A percentile compares a stretch with the other conserved stretches of the same genome.
Evolutionary conservation across 2,113 vertebrate genomes (phyloP).

Genomic region (Coptodon bakossiorum): DNA sequence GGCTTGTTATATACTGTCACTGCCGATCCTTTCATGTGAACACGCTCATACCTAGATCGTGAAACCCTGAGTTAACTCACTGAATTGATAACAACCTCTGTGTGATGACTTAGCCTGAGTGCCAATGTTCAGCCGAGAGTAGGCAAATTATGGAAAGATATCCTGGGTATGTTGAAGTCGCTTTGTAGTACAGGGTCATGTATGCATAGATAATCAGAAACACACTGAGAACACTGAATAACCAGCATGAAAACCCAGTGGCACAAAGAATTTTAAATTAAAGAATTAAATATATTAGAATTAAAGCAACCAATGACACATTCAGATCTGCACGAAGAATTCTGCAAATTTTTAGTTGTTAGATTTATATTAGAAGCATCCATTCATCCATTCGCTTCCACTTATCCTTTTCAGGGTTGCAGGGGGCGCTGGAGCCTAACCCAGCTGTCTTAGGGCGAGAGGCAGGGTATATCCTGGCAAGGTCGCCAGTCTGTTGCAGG

Average conservation of each 20-base stretch:
- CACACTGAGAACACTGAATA: neutral
- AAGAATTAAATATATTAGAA: neutral
- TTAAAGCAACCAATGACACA: neutral
- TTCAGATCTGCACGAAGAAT: neutral
- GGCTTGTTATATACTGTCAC: neutral
- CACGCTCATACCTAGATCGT: neutral
- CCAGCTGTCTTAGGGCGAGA: neutral
- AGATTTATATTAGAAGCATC: neutral
- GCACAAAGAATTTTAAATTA: neutral
- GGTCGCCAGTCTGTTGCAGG: neutral
- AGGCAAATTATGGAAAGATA: neutral
- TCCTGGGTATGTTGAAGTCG: neutral
- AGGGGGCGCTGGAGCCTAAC: neutral
- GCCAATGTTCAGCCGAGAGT: neutral
- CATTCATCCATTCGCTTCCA: neutral
- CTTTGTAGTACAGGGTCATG: neutral
- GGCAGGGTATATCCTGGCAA: neutral
- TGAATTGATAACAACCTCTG: neutral
- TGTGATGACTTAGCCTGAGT: neutral
- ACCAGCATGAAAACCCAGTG: neutral
- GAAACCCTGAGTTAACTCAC: neutral
- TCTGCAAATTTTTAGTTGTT: neutral
- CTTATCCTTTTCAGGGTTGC: neutral
- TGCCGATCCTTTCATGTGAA: neutral
- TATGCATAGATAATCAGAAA: neutral